Percentiles rank a stretch among this genome's conserved stretches.
These are phyloP conservation scores for Heliangelus exortis DNA, from an alignment of 2,797 vertebrate species.

Conservation along the genomic window DNA sequence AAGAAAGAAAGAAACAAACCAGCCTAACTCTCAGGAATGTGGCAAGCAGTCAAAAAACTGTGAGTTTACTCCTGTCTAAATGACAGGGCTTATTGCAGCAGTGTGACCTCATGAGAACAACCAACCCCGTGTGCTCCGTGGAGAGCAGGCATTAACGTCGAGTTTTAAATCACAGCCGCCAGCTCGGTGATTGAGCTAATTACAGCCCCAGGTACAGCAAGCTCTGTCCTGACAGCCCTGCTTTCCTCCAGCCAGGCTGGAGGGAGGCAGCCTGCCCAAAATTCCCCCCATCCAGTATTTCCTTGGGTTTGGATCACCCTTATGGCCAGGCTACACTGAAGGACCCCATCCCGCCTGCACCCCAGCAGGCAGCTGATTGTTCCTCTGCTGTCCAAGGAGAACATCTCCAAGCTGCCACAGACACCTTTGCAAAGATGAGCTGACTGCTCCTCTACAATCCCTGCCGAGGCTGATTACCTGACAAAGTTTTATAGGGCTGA, in stretches of 20 bases:
- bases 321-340: rapidly evolving
- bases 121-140: rapidly evolving
- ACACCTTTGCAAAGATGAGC: background rate
- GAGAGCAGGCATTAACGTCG: rapidly evolving
- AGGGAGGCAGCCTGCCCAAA: background rate
- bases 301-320: background rate
- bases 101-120: background rate
- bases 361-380: background rate
- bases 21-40: background rate
- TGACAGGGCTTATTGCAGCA: rapidly evolving
- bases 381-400: background rate
- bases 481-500: background rate
- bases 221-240: background rate
- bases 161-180: background rate
- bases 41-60: background rate
- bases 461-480: background rate
- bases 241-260: background rate
- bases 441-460: background rate
- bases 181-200: background rate
- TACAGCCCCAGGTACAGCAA: background rate
- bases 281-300: background rate
- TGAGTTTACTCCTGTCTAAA: background rate
- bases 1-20: too few relatives aligned
- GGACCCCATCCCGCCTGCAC: background rate
- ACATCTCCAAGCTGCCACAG: background rate